These are phyloP conservation scores for Tetheella fluctuosa DNA, from an alignment of 2,888 invertebrate genomes.

Conservation along the genomic window DNA sequence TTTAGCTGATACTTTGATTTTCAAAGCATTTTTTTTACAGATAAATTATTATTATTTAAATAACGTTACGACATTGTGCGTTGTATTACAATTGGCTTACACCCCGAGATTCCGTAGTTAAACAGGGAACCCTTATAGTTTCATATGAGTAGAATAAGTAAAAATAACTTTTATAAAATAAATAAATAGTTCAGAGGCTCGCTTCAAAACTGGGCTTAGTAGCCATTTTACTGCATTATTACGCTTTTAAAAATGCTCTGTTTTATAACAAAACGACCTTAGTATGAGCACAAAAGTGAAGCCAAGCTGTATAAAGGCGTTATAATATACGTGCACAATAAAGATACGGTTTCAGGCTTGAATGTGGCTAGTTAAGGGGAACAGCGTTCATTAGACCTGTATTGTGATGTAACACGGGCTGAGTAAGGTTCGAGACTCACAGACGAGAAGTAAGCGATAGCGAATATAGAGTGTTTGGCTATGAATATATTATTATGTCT, in stretches of 20 bases:
- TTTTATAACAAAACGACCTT: background rate
- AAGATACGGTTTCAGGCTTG: background rate
- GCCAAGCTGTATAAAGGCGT: background rate
- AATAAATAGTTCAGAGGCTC: background rate
- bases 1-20: background rate
- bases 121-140: background rate
- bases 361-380: background rate
- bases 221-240: background rate
- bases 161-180: background rate
- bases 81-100: no score
- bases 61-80: no score
- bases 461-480: no score
- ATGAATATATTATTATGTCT: no score
- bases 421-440: background rate
- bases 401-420: background rate
- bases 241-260: no score
- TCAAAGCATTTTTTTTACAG: no score
- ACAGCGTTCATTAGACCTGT: conserved; percentile 1
- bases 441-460: background rate
- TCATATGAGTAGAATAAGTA: background rate
- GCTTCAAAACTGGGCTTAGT: no score
- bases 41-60: no score
- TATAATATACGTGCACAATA: conserved; percentile 1
- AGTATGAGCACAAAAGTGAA: background rate
- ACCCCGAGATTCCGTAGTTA: no score